Evolutionary conservation across 2,113 vertebrate genomes (phyloP).

Genomic region (Puma concolor): DNA sequence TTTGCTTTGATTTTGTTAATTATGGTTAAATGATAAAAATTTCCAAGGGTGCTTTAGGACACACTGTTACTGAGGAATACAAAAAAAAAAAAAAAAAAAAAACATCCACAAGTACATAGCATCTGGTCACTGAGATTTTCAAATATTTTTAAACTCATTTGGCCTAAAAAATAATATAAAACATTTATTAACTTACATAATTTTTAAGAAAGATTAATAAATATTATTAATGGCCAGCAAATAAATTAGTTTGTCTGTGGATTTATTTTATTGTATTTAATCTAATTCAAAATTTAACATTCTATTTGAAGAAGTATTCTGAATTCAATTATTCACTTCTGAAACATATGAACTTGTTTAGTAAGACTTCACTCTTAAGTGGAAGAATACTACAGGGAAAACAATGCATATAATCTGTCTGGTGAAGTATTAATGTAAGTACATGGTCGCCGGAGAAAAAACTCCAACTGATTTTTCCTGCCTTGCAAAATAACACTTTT

Average conservation of each 20-base stretch:
- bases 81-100: neutral
- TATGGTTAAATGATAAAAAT: neutral
- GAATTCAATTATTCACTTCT: neutral
- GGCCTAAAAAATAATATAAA: neutral
- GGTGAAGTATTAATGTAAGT: neutral
- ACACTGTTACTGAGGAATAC: neutral
- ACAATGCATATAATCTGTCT: neutral
- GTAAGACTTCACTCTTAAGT: neutral
- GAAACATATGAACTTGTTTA: neutral
- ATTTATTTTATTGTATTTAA: neutral
- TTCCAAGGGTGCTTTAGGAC: neutral
- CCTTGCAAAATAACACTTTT: conserved; percentile 16
- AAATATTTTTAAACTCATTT: conserved; percentile 3
- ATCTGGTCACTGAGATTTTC: neutral
- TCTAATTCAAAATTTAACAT: neutral
- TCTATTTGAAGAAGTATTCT: neutral
- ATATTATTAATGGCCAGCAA: neutral
- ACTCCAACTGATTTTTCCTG: neutral
- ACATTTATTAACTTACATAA: neutral
- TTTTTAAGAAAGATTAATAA: neutral
- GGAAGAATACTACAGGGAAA: neutral
- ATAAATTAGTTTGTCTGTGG: neutral
- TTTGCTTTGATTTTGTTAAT: neutral
- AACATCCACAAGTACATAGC: neutral
- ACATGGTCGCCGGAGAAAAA: neutral